These are phyloP conservation scores for Ursus arctos DNA, from an alignment of 2,113 vertebrate genomes.

Conservation along the genomic window DNA sequence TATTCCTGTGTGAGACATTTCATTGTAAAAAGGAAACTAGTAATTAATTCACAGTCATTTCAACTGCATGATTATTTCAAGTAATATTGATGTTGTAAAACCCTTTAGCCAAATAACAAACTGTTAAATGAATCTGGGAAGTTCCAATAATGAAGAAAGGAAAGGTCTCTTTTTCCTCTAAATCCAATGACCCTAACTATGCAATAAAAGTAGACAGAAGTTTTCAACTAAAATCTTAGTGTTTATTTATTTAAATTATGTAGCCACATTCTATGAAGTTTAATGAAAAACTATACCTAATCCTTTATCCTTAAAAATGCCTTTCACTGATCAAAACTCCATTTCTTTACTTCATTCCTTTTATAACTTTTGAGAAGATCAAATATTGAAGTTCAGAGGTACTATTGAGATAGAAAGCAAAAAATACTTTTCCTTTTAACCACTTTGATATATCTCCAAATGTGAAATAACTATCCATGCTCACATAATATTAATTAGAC, in stretches of 20 bases:
- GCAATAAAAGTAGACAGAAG: not conserved
- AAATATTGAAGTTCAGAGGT: not conserved
- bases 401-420: not conserved
- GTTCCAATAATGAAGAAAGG: constrained; percentile 39
- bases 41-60: constrained; percentile 73
- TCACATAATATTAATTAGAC: not conserved
- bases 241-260: constrained; percentile 37
- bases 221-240: constrained; percentile 22
- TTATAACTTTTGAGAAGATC: not conserved
- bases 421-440: not conserved
- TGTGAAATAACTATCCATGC: not conserved
- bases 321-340: constrained; percentile 43
- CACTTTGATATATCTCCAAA: not conserved
- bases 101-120: not conserved
- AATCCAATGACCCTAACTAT: not conserved
- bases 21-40: constrained; percentile 67
- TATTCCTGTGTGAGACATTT: constrained; percentile 74
- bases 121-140: not conserved
- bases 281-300: constrained; percentile 9
- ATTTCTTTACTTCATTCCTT: constrained; percentile 20
- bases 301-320: not conserved
- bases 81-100: constrained; percentile 58
- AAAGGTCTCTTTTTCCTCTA: not conserved
- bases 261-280: not conserved
- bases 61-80: constrained; percentile 11